Conservation (phyloP, 1,140 invertebrate species). For the Pararge aegeria region DNA sequence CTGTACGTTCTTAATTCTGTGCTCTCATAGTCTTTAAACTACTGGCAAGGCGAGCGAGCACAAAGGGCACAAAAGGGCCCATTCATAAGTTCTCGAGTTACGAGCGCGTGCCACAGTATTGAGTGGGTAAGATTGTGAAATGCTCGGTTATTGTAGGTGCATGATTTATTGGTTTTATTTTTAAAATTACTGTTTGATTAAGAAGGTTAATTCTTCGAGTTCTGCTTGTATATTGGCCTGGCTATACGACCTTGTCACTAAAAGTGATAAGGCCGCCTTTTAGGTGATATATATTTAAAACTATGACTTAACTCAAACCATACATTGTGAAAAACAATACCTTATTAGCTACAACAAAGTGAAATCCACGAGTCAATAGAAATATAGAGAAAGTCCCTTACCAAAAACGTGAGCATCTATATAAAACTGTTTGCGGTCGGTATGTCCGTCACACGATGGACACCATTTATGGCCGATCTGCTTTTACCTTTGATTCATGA, state of each 20-base stretch:
- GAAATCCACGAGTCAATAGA: conserved; percentile 21
- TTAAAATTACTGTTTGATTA: background rate
- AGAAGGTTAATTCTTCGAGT: background rate
- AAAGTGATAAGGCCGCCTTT: no score
- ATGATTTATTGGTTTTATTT: conserved; percentile 11
- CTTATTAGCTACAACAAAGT: conserved; percentile 12
- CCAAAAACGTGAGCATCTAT: conserved; percentile 18
- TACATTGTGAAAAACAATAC: no score
- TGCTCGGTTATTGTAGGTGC: background rate
- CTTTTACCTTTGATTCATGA: conserved; percentile 13
- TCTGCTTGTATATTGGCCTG: no score
- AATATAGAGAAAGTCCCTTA: conserved; percentile 20
- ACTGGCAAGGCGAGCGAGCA: background rate
- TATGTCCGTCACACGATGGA: conserved; percentile 20
- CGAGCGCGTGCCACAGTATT: conserved; percentile 4
- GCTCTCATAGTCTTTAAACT: no score
- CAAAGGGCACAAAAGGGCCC: conserved; percentile 8
- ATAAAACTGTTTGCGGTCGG: conserved; percentile 8
- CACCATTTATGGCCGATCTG: conserved; percentile 22
- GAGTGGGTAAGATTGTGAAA: conserved; percentile 5
- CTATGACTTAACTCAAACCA: no score
- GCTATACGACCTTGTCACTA: no score
- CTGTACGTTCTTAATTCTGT: no score
- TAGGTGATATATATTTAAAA: no score
- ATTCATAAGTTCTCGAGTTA: conserved; percentile 8